Base-by-base conservation (phyloP, 1,140 invertebrate genomes). In the Zaprionus davidi region DNA sequence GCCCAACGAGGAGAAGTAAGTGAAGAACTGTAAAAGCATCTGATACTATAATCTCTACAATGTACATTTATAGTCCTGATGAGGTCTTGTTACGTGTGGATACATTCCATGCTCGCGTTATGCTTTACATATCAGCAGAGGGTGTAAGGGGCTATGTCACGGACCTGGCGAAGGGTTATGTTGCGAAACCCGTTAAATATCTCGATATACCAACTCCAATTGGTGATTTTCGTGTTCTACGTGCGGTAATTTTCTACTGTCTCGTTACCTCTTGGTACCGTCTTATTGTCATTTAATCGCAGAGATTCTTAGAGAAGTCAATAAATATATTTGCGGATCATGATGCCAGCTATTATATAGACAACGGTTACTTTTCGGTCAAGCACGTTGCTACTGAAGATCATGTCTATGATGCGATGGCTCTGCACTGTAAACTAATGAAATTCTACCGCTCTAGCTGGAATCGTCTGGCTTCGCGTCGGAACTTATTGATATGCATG, bases 321-420 rank as follows among this genome's bases (percentile, higher is more conserved):
- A 66, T 92, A 1, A 92, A 92, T 26, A 91, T 92, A 11, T 92
- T 92, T 68, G 80, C 91, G 2, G 78, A 91, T 11, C 57, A 86
- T 17, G 91, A 92, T 68, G 91, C 91, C 12, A 66, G 72, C 9
- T 92, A 46, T 62, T 92, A 92, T 57, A 92, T 92, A 3, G 77
- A 90, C 15, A 92, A 91, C 34, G 91, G 82, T 2, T 78, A 81
- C 34, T 85, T 76, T 24, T 75, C 60, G 9, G 53, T 90, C 15
- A 92, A 92, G 63, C 91, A 92, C 15, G 76, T 84, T 46, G 87
- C 91, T 7, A 49, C 72, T 0, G 91, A 92, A 64, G 46, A 84
- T 20, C 91, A 92, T 66, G 82, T 55, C 3, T 92, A 92, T 15
- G 59, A 77, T 31, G 79, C 76, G 2, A 92, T 92, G 83, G 87